Base-by-base conservation (phyloP, 2,113 vertebrate genomes). In the Grantiella picta region DNA sequence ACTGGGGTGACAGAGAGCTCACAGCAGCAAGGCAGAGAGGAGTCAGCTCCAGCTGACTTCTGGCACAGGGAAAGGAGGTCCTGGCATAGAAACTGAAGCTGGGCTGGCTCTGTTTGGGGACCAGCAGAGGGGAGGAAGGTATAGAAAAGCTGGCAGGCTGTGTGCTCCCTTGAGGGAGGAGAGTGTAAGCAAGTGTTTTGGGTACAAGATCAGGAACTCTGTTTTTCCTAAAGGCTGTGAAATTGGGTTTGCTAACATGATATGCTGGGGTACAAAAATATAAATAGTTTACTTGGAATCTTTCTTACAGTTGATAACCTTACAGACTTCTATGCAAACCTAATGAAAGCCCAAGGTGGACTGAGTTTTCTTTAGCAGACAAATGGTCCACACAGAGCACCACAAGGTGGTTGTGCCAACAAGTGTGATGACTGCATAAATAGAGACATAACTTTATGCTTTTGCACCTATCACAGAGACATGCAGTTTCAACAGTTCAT, bases 161-260 rank as follows among this genome's bases (percentile, higher is more conserved):
- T 2, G 0, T 8, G 11, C 20, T 88, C 1, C 2, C 64, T 19
- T 5, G 3, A 80, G 25, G 10, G 31, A 70, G 5, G 11, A 80
- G 64, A 80, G 35, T 3, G 1, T 7, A 82, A 79, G 21, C 0
- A 1, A 45, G 35, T 15, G 4, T 28, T 73, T 59, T 29, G 47
- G 5, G 21, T 24, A 45, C 63, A 75, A 75, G 21, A 54, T 18
- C 25, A 35, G 20, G 25, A 75, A 10, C 9, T 78, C 19, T 10
- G 12, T 53, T 91, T 83, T 52, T 77, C 36, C n/a, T 0, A 1
- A 27, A 71, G 49, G 6, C 23, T 82, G 49, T 56, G 53, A 68
- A 54, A 42, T 22, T 81, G 40, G 40, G 28, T 60, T 65, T 77
- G 60, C 29, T 75, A 24, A 68, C 6, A 28, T 28, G 19, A n/a